Evolutionary conservation across 2,797 vertebrate species (phyloP).

Genomic region (Sebastes hubbsi): DNA sequence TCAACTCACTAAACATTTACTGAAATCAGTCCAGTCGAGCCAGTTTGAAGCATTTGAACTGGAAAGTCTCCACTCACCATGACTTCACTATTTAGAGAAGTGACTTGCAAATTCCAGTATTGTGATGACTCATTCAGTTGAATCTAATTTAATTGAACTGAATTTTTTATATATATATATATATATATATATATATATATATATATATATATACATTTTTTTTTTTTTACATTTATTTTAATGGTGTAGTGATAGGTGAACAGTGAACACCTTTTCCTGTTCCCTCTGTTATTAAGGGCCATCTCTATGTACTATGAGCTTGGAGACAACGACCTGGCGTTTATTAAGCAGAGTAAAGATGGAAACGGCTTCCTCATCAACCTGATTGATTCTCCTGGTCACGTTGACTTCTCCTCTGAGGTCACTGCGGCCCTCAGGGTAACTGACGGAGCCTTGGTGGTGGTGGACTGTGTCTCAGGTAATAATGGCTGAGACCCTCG

Average conservation of each 20-base stretch:
- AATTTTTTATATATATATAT: no score
- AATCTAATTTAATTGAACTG: not conserved
- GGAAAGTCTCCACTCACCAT: not conserved
- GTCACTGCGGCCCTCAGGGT: constrained; percentile 94
- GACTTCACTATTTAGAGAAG: not conserved
- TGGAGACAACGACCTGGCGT: constrained; percentile 88
- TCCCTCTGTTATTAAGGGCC: constrained; percentile 78
- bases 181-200: no score
- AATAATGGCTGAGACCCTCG: not conserved
- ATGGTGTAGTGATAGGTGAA: not conserved
- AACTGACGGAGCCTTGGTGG: constrained; percentile 93
- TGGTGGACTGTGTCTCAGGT: constrained; percentile 98
- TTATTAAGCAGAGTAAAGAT: constrained; percentile 95
- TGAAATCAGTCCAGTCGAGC: not conserved
- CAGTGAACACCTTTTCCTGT: not conserved
- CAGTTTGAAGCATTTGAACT: not conserved
- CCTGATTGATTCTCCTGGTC: constrained; percentile 93
- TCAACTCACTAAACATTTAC: not conserved
- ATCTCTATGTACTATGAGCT: constrained; percentile 95
- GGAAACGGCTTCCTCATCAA: constrained; percentile 96
- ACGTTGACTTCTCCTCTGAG: constrained; percentile 95
- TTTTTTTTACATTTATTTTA: not conserved
- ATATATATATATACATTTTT: no score
- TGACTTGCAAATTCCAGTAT: not conserved
- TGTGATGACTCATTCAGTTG: not conserved